These are phyloP conservation scores for Tragelaphus scriptus DNA, from an alignment of 2,113 vertebrate genomes.

Conservation along the genomic window DNA sequence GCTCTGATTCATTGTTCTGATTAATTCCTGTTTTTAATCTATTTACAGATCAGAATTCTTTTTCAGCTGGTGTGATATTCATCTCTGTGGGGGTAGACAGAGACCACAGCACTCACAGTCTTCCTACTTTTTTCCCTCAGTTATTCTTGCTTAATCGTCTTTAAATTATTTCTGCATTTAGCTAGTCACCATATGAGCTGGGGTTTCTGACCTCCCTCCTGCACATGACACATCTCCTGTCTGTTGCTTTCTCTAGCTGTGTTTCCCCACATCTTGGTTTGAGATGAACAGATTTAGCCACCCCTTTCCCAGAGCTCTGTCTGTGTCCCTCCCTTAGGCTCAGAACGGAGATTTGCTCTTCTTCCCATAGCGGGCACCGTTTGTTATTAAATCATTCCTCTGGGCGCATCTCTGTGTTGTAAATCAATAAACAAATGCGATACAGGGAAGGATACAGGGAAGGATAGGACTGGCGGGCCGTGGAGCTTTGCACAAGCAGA, in stretches of 20 bases:
- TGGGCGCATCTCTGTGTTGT: not conserved
- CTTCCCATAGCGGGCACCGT: not conserved
- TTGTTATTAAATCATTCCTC: constrained; percentile 38
- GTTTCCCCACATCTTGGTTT: not conserved
- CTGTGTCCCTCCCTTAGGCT: not conserved
- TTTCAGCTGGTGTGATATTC: not conserved
- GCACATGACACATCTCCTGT: not conserved
- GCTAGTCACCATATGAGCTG: not conserved
- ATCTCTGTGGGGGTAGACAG: constrained; percentile 27
- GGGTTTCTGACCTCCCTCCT: not conserved
- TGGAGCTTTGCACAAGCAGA: not conserved
- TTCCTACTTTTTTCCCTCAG: not conserved
- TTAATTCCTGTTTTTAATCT: constrained; percentile 57
- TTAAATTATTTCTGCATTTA: constrained; percentile 13
- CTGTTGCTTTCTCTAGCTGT: not conserved
- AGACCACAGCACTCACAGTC: not conserved
- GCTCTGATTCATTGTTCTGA: constrained; percentile 52
- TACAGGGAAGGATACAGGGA: not conserved
- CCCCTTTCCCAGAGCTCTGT: not conserved
- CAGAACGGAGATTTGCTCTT: not conserved
- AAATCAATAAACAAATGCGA: constrained; percentile 29
- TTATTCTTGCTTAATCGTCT: constrained; percentile 27
- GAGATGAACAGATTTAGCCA: not conserved
- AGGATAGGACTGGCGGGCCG: not conserved
- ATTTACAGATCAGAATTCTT: constrained; percentile 38